phyloP scores from a whole-genome alignment of 2,113 vertebrate species.

The Notothenia rossii region DNA sequence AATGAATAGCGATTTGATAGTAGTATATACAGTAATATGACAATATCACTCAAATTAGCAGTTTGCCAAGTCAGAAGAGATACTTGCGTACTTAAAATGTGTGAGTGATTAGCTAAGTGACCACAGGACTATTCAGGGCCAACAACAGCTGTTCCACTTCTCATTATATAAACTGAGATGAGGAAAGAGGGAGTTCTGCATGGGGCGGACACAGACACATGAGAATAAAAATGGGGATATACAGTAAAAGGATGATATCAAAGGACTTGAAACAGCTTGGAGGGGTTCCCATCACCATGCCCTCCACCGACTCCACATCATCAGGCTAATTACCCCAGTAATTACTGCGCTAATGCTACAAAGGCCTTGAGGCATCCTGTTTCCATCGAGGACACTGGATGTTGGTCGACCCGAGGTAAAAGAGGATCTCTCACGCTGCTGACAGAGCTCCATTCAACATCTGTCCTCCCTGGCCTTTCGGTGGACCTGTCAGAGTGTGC shows the following conservation, averaged over 20 bases:
- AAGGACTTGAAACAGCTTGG: slow-evolving; percentile 20
- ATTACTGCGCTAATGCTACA: slow-evolving; percentile 59
- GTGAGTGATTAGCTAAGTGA: slow-evolving; percentile 20
- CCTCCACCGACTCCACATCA: slow-evolving; percentile 35
- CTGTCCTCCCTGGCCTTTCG: slow-evolving; percentile 31
- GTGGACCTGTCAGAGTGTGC: not conserved
- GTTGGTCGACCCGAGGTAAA: slow-evolving; percentile 7
- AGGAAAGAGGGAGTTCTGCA: not conserved
- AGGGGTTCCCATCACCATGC: slow-evolving; percentile 29
- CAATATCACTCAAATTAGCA: too few relatives aligned
- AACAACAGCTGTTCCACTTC: slow-evolving; percentile 5
- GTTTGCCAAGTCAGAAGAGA: slow-evolving; percentile 1
- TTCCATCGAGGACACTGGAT: slow-evolving; percentile 45
- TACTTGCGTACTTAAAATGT: not conserved
- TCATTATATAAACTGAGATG: not conserved
- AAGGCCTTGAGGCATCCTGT: slow-evolving; percentile 54
- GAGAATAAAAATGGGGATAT: not conserved
- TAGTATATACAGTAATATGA: too few relatives aligned
- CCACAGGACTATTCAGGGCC: not conserved
- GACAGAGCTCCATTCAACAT: slow-evolving; percentile 10
- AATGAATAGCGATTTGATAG: not conserved
- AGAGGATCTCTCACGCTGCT: not conserved
- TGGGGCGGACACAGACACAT: not conserved
- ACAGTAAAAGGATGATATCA: slow-evolving; percentile 6
- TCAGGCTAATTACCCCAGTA: slow-evolving; percentile 66